phyloP scores from a whole-genome alignment of 2,797 vertebrate genomes.

The Silurus lanzhouensis region DNA sequence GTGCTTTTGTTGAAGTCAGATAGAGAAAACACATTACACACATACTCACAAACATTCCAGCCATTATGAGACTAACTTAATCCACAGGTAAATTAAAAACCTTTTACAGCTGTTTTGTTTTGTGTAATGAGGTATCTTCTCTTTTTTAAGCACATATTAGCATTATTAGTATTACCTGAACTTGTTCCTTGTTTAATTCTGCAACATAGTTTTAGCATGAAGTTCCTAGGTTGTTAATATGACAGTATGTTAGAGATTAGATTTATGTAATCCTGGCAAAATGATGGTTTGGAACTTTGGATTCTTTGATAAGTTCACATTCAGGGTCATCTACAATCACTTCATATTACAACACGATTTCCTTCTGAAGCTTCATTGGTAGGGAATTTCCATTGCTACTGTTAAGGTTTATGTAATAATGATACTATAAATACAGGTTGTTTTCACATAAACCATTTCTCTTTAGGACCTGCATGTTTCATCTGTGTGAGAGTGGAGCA shows the following conservation, averaged over 20 bases:
- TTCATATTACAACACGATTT: neutral
- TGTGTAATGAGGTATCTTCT: neutral
- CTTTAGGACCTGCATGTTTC: neutral
- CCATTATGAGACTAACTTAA: slow-evolving; percentile 12
- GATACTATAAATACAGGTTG: neutral
- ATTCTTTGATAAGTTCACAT: neutral
- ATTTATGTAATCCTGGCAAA: neutral
- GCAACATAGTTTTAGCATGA: neutral
- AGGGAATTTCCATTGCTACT: neutral
- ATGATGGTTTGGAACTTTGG: neutral
- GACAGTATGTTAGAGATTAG: neutral
- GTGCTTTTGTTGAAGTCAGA: neutral
- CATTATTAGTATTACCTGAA: neutral
- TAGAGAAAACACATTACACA: neutral
- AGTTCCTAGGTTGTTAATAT: too few species aligned
- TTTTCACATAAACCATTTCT: neutral
- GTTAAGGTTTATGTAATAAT: neutral
- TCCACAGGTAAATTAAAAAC: slow-evolving; percentile 26
- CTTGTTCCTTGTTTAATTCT: neutral
- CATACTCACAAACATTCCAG: slow-evolving; percentile 1
- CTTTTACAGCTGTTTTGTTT: neutral
- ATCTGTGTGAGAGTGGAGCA: neutral
- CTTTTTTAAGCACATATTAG: neutral
- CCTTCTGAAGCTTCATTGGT: neutral
- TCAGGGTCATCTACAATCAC: neutral